Evolutionary conservation across 1,140 invertebrate species (phyloP).

Genomic region (Drosophila pruinosa): DNA sequence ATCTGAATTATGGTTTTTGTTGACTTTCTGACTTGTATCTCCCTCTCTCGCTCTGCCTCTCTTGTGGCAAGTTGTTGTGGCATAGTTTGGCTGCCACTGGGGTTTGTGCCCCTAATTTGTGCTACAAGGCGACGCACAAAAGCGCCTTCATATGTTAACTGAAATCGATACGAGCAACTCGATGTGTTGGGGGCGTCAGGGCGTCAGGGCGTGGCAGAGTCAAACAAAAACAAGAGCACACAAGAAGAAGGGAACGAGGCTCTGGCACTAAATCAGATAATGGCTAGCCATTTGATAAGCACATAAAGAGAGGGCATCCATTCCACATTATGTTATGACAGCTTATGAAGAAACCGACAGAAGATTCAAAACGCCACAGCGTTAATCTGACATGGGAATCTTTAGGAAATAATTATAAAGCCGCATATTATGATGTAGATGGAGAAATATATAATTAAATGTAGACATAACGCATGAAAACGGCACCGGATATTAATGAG

Average conservation of each 20-base stretch:
- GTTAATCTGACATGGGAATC: neutral
- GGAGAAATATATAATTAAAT: neutral
- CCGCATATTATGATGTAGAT: no score
- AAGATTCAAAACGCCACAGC: neutral
- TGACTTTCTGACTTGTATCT: constrained; percentile 63
- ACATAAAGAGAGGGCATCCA: constrained; percentile 3
- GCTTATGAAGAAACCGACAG: constrained; percentile 2
- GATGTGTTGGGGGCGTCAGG: neutral
- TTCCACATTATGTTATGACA: constrained; percentile 38
- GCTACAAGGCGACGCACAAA: constrained; percentile 33
- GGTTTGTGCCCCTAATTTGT: constrained; percentile 68
- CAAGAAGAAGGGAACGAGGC: neutral
- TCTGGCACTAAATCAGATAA: constrained; percentile 37
- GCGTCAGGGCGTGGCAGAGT: constrained; percentile 21
- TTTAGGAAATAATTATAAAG: neutral
- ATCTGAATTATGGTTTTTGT: constrained; percentile 81
- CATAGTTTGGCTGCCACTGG: constrained; percentile 57
- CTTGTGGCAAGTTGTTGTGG: constrained; percentile 39
- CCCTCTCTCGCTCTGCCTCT: neutral
- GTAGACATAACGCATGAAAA: no score
- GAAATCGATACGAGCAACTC: constrained; percentile 41
- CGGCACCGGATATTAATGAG: neutral
- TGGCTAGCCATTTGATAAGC: constrained; percentile 34
- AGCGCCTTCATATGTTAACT: constrained; percentile 33
- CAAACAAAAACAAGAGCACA: neutral